These are phyloP conservation scores for Rhinophrynus dorsalis DNA, from an alignment of 2,797 vertebrate species.

Conservation along the genomic window DNA sequence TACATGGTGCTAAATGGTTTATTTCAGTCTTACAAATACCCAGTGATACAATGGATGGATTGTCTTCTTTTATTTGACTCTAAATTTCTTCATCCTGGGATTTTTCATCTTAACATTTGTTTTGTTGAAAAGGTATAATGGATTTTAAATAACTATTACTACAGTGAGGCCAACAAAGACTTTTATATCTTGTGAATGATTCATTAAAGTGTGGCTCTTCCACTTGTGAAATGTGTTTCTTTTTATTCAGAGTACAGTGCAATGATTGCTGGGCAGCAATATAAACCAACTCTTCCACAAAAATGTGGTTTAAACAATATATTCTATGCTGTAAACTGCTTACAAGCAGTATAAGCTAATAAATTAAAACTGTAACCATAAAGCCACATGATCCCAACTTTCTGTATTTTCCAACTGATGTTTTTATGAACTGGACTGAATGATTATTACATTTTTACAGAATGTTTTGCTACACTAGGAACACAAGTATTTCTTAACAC, in stretches of 20 bases:
- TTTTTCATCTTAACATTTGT: not conserved
- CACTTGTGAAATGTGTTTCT: not conserved
- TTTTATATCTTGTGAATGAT: not conserved
- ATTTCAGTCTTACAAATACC: not conserved
- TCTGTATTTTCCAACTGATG: too few species aligned
- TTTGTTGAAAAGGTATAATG: not conserved
- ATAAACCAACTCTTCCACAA: not conserved
- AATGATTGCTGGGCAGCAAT: not conserved
- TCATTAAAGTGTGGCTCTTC: not conserved
- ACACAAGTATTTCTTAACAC: too few species aligned
- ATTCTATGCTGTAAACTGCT: too few species aligned
- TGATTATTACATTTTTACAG: too few species aligned
- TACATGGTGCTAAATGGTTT: not conserved
- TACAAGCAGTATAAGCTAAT: too few species aligned
- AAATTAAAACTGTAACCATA: too few species aligned
- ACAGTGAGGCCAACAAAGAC: not conserved
- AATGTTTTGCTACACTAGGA: too few species aligned
- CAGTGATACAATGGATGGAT: not conserved
- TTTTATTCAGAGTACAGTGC: not conserved
- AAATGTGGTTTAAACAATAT: not conserved
- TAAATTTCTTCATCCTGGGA: not conserved
- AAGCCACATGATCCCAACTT: too few species aligned
- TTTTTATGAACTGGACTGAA: too few species aligned
- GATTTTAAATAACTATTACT: not conserved
- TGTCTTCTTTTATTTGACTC: constrained; percentile 1